Percentiles rank a stretch among this genome's conserved stretches.
These are phyloP conservation scores for Xiphophorus maculatus DNA, from an alignment of 2,113 vertebrate genomes.

Conservation along the genomic window DNA sequence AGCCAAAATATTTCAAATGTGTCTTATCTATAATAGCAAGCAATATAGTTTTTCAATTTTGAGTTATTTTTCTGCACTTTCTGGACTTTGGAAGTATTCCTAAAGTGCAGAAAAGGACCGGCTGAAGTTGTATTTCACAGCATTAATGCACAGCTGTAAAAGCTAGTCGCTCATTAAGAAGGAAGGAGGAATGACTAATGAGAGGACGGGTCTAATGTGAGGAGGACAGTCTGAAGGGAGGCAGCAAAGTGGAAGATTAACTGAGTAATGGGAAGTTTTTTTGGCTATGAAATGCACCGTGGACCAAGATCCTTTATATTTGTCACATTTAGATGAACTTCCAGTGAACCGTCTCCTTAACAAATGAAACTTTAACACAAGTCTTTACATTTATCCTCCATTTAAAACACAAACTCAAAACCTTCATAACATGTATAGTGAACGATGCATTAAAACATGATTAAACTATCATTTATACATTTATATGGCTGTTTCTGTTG, in stretches of 20 bases:
- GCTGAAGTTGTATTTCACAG: too few relatives aligned
- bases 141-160: conserved; percentile 57
- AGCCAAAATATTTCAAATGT: too few relatives aligned
- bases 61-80: too few relatives aligned
- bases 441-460: too few relatives aligned
- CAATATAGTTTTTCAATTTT: not conserved
- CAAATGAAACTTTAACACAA: not conserved
- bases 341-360: conserved; percentile 12
- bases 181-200: conserved; percentile 49
- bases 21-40: not conserved
- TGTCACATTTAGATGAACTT: conserved; percentile 60
- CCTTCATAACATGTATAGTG: too few relatives aligned
- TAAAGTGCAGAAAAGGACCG: too few relatives aligned
- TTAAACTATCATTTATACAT: too few relatives aligned
- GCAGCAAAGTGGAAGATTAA: conserved; percentile 48
- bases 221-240: conserved; percentile 29
- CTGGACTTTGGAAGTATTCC: too few relatives aligned
- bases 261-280: conserved; percentile 52
- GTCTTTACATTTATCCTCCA: not conserved
- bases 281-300: conserved; percentile 60
- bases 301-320: conserved; percentile 42
- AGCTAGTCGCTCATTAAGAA: conserved; percentile 17
- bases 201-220: conserved; percentile 31
- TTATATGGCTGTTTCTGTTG: too few relatives aligned
- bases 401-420: too few relatives aligned